These are phyloP conservation scores for Shargacucullia verbasci DNA, from an alignment of 2,888 invertebrate species.

Conservation along the genomic window DNA sequence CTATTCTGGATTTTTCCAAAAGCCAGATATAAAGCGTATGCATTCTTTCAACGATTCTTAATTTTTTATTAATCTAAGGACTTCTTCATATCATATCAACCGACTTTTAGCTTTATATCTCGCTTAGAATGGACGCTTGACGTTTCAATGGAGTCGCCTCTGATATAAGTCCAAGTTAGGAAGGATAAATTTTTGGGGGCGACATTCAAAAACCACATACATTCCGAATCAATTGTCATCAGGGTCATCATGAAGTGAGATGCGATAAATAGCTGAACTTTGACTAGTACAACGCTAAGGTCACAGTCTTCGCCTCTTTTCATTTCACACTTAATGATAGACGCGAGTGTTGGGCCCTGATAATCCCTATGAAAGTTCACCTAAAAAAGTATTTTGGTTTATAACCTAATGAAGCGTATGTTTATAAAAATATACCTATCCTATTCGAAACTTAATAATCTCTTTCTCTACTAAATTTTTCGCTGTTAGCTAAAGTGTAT, in stretches of 20 bases:
- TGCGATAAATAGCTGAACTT: slow-evolving; percentile 50
- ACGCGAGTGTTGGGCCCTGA: slow-evolving; percentile 80
- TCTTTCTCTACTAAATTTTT: slow-evolving; percentile 53
- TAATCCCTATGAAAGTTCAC: slow-evolving; percentile 46
- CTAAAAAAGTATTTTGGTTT: slow-evolving; percentile 52
- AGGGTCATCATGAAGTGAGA: slow-evolving; percentile 68
- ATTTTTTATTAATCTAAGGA: slow-evolving; percentile 74
- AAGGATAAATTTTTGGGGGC: slow-evolving; percentile 67
- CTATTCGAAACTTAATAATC: slow-evolving; percentile 70
- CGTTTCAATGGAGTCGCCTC: slow-evolving; percentile 85
- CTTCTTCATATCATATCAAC: slow-evolving; percentile 71
- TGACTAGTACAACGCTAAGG: slow-evolving; percentile 54
- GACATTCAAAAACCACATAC: slow-evolving; percentile 74
- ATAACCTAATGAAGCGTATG: slow-evolving; percentile 63
- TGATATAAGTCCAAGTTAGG: slow-evolving; percentile 68
- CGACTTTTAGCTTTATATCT: slow-evolving; percentile 85
- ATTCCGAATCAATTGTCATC: slow-evolving; percentile 58
- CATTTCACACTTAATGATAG: slow-evolving; percentile 66
- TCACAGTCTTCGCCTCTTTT: slow-evolving; percentile 59
- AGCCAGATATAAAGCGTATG: slow-evolving; percentile 89
- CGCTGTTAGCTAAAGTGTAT: slow-evolving; percentile 45
- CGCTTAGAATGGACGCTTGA: slow-evolving; percentile 83
- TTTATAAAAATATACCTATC: slow-evolving; percentile 80
- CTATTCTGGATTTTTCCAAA: slow-evolving; percentile 86
- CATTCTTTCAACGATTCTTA: slow-evolving; percentile 85